Evolutionary conservation across 2,888 invertebrate species (phyloP), one percentile per base, ranked within the genome.

Genomic region (Netelia fuscicornis): DNA sequence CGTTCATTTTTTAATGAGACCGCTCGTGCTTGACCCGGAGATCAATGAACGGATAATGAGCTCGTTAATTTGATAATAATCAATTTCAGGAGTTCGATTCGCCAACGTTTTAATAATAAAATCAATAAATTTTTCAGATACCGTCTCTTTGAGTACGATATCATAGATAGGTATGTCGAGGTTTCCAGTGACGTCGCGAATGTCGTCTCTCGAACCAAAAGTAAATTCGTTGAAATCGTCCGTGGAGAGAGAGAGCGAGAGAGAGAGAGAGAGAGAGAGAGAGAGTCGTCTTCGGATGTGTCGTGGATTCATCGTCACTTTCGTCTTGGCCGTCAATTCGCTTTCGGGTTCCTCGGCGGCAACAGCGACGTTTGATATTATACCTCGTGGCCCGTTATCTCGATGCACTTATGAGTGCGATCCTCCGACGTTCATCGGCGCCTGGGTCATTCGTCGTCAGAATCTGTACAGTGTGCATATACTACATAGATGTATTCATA

Each of bases 361-460:
- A 52, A 52, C 56, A 54, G 44, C 62, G 78, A 20, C 17, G 56
- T 58, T 58, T 37, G 11, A 44, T 72, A 67, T 72, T 56, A 44
- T 64, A 30, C 30, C 30, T 30, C 30, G 30, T 30, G 30, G 2
- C 44, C 48, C 75, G 75, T 76, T 76, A 74, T 79, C 72, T 56
- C 56, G 2, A 3, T 48, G 30, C 48, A 52, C 11, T 48, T 56
- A 56, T 58, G 25, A 44, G 8, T 42, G 60, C 74, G 56, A 60
- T 77, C 25, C 68, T 77, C 37, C 56, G 48, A 48, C 2, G 3
- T 82, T 68, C 68, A 78, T 76, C 54, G 70, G 60, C 71, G 78
- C 65, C 70, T 81, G 70, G 70, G 81, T 64, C 44, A 44, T 72
- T 30, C 30, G 30, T 44, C 65, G 30, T 52, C 72, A 70, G n/a